Evolutionary conservation across 2,888 invertebrate species (phyloP).

Genomic region (Drosophila diplacantha): DNA sequence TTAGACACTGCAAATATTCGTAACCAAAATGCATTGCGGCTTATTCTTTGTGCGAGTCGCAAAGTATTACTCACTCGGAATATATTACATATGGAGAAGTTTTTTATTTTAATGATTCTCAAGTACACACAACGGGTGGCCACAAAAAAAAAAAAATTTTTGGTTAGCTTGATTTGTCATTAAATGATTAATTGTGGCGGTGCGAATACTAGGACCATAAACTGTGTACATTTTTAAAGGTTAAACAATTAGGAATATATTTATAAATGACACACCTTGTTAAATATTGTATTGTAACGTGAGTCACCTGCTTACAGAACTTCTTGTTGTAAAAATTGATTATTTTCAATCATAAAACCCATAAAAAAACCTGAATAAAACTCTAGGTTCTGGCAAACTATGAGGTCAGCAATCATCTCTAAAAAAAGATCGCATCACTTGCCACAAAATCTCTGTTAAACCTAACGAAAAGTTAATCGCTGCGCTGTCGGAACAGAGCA

Average conservation of each 20-base stretch:
- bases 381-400: neutral
- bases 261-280: slow-evolving; percentile 13
- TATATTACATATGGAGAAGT: slow-evolving; percentile 6
- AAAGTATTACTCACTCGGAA: slow-evolving; percentile 17
- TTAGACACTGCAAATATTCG: slow-evolving; percentile 23
- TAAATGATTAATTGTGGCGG: slow-evolving; percentile 25
- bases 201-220: slow-evolving; percentile 8
- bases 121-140: slow-evolving; percentile 12
- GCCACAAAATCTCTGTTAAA: slow-evolving; percentile 5
- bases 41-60: slow-evolving; percentile 7
- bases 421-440: slow-evolving; percentile 11
- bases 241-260: neutral
- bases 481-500: slow-evolving; percentile 9
- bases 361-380: neutral
- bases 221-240: neutral
- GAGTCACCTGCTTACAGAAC: slow-evolving; percentile 3
- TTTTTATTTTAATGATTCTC: slow-evolving; percentile 13
- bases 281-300: slow-evolving; percentile 2
- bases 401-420: slow-evolving; percentile 26
- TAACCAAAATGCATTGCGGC: slow-evolving; percentile 16
- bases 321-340: slow-evolving; percentile 8
- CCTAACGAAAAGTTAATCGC: slow-evolving; percentile 19
- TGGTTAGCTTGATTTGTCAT: slow-evolving; percentile 31
- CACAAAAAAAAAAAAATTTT: slow-evolving; percentile 27
- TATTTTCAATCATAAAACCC: slow-evolving; percentile 6